A percentile compares a stretch with the other conserved stretches of the same genome.
These are phyloP conservation scores for Amia ocellicauda DNA, from an alignment of 2,113 vertebrate genomes.

Conservation along the genomic window DNA sequence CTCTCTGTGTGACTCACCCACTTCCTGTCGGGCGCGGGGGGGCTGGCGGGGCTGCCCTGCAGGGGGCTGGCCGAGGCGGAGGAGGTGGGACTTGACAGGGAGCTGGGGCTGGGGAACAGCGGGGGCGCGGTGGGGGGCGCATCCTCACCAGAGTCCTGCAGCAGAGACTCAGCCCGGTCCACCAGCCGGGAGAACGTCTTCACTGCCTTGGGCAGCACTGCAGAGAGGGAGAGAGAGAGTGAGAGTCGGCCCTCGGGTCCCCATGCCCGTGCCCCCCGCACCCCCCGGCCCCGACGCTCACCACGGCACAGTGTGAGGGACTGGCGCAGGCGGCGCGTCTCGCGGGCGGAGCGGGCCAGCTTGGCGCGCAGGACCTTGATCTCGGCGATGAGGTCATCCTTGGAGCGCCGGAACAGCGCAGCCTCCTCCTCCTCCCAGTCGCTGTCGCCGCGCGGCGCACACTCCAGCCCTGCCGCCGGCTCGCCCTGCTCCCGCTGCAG, in stretches of 20 bases:
- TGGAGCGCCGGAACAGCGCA: slow-evolving; percentile 62
- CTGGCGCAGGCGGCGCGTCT: slow-evolving; percentile 64
- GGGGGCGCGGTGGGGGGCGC: neutral
- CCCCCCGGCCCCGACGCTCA: slow-evolving; percentile 37
- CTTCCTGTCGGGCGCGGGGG: slow-evolving; percentile 39
- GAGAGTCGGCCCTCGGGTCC: neutral
- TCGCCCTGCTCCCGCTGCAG: no score
- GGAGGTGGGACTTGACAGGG: slow-evolving; percentile 45
- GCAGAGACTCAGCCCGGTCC: slow-evolving; percentile 57
- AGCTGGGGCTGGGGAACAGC: no score
- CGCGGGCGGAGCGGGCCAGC: slow-evolving; percentile 54
- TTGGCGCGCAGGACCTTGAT: slow-evolving; percentile 63
- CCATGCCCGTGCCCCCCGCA: slow-evolving; percentile 28
- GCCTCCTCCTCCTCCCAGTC: slow-evolving; percentile 57
- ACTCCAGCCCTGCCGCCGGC: neutral
- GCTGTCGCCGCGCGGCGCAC: neutral
- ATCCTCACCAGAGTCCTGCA: slow-evolving; percentile 39
- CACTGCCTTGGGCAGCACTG: slow-evolving; percentile 65
- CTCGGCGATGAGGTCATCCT: slow-evolving; percentile 61
- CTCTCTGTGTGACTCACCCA: slow-evolving; percentile 44
- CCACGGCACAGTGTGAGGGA: slow-evolving; percentile 69
- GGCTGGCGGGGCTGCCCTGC: slow-evolving; percentile 43
- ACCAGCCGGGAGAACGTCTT: slow-evolving; percentile 64
- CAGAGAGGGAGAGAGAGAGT: slow-evolving; percentile 25
- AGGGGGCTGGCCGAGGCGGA: slow-evolving; percentile 44